Evolutionary conservation across 2,797 vertebrate genomes (phyloP), one percentile per base, ranked within the genome.

Genomic region (Euphonia xanthogaster): DNA sequence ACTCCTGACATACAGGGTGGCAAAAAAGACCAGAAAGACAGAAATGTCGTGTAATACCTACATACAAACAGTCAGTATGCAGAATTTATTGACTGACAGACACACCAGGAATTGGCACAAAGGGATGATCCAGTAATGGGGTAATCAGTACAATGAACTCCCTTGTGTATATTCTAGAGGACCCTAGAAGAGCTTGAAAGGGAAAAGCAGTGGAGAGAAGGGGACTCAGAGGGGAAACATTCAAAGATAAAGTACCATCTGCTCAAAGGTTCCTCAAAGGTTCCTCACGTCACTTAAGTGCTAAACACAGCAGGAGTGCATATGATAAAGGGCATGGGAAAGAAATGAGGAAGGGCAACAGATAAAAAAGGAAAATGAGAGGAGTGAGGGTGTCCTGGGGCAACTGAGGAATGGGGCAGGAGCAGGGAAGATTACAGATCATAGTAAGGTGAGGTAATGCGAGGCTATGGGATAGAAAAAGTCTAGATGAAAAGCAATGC

Each of bases 221-320:
- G 93, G 86, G 93, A 94, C 94, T 94, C 96, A 80, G 92, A 94
- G 84, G 93, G 89, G 91, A 94, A 96, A 96, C 94, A 95, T 91
- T 95, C 53, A 91, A 92, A 94, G 94, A 96, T 92, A 93, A 96
- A 96, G 91, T 83, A 48, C 94, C 96, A 97, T 97, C 96, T 96
- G 97, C 96, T 96, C 95, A 93, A 93, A 96, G 95, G 90, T 94
- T 96, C 94, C 92, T 95, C 94, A 95, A 92, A 95, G 96, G 91
- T 94, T 96, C 91, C 78, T 94, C 90, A 67, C 54, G 73, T 97
- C 96, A 91, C 93, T 83, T 74, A 80, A 80, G 63, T 62, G 54
- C 95, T 87, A 67, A 85, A 86, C 86, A 58, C 95, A 96, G 91
- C 72, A 57, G 72, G 72, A 94, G 75, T 63, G 88, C 48, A 11